Evolutionary conservation across 2,888 invertebrate genomes (phyloP).

Genomic region (Muscina levida): DNA sequence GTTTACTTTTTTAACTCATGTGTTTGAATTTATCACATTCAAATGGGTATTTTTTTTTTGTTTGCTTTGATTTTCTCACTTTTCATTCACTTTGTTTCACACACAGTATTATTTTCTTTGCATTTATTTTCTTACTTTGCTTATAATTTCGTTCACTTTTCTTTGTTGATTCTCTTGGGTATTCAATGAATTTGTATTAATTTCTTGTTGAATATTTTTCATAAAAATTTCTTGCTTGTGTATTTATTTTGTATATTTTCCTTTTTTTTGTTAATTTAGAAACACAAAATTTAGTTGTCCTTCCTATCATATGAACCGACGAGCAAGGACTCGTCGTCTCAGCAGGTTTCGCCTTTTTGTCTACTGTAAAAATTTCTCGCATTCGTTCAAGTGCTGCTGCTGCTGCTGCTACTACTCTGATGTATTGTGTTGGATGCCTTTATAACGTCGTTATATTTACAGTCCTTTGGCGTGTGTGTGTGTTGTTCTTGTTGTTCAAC

Average conservation of each 20-base stretch:
- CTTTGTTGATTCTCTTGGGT: conserved; percentile 7
- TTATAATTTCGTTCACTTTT: conserved; percentile 26
- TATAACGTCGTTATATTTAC: conserved; percentile 67
- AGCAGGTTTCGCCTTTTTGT: conserved; percentile 78
- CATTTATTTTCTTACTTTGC: background rate
- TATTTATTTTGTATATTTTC: conserved; percentile 44
- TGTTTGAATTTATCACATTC: too few relatives aligned
- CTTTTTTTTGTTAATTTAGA: conserved; percentile 17
- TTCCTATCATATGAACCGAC: conserved; percentile 78
- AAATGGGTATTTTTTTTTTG: background rate
- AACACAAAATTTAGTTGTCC: conserved; percentile 68
- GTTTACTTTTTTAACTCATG: too few relatives aligned
- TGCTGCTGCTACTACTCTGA: conserved; percentile 70
- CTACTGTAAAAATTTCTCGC: conserved; percentile 70
- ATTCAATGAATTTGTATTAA: conserved; percentile 1
- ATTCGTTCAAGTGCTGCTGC: conserved; percentile 71
- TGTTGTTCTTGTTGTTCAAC: conserved; percentile 48
- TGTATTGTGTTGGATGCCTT: conserved; percentile 72
- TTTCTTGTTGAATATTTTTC: conserved; percentile 8
- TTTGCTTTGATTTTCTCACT: conserved; percentile 12
- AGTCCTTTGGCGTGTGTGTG: conserved; percentile 43
- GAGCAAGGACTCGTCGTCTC: conserved; percentile 79
- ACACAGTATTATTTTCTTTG: conserved; percentile 1
- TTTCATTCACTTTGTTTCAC: conserved; percentile 12
- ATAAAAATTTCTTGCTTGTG: conserved; percentile 33